Evolutionary conservation across 1,140 invertebrate species (phyloP), one percentile per base, ranked within the genome.

Genomic region (Pantala flavescens): DNA sequence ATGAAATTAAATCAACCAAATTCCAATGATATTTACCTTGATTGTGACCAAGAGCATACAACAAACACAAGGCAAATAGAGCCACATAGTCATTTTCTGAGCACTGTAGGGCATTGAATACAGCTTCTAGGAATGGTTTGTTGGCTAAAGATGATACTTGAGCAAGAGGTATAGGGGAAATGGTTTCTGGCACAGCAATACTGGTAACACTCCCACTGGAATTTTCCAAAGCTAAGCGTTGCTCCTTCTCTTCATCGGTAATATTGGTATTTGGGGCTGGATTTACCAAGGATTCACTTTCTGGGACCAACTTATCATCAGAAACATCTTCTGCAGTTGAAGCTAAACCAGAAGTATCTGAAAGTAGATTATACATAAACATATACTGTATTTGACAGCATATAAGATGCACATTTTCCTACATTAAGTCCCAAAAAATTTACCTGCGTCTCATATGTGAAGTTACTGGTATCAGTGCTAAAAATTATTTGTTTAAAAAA

Each of bases 21-120:
- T 5, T 36, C 28, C 76, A 75, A 80, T 63, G 71, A 79, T 74
- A 77, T 81, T 83, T 84, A 96, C 97, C 96, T 89, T 90, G 87
- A 85, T 99, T 99, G 82, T 95, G 92, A 74, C 92, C 92, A 80
- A 99, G 88, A 21, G 96, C 94, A 83, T 97, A 97, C 0, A 99
- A 87, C 71, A 99, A 86, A 82, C 96, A 96, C 11, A 99, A 84
- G 0, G 92, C 90, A 84, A 98, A 96, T 71, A 99, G 84, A 0
- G 96, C 90, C 43, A 93, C 88, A 82, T 98, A 98, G 85, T 99
- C 97, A 84, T 98, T 98, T 80, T 97, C 94, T 7, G 84, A 86
- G 81, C 94, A 95, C 80, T 94, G 88, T 43, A 88, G 77, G 0
- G 93, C 90, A 78, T 91, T 91, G 72, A 96, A 85, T 74, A 98